Percentiles rank a stretch among this genome's conserved stretches.
These are phyloP conservation scores for Yponomeuta malinellus DNA, from an alignment of 2,888 invertebrate species.

Conservation along the genomic window DNA sequence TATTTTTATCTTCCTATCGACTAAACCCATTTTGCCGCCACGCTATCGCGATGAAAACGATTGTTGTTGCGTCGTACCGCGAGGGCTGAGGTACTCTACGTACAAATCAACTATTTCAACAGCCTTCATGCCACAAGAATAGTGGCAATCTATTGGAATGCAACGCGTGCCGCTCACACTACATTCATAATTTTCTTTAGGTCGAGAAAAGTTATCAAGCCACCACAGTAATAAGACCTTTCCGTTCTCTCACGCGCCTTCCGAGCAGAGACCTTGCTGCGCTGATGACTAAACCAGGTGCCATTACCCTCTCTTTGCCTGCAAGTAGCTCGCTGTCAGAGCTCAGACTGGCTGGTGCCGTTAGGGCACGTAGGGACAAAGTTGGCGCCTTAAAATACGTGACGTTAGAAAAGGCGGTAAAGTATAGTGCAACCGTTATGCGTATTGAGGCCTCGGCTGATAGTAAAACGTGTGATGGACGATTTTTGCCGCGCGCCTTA, in stretches of 20 bases:
- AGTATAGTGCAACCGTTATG: slow-evolving; percentile 66
- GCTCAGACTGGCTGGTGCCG: slow-evolving; percentile 35
- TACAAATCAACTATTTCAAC: slow-evolving; percentile 16
- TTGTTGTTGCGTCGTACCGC: neutral
- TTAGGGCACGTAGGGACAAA: slow-evolving; percentile 61
- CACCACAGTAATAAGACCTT: slow-evolving; percentile 38
- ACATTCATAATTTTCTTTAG: slow-evolving; percentile 68
- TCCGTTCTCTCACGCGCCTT: neutral
- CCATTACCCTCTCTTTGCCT: neutral
- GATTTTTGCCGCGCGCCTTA: slow-evolving; percentile 49
- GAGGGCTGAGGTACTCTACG: neutral
- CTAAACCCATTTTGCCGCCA: too few species aligned
- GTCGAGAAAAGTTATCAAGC: slow-evolving; percentile 43
- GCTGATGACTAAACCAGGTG: neutral
- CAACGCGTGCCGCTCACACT: slow-evolving; percentile 30
- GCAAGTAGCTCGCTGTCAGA: neutral
- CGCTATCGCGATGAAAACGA: too few species aligned
- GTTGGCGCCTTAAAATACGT: slow-evolving; percentile 63
- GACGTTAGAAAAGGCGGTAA: slow-evolving; percentile 60
- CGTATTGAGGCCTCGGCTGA: slow-evolving; percentile 59
- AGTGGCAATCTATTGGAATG: slow-evolving; percentile 49
- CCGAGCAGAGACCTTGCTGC: neutral
- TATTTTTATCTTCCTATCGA: too few species aligned
- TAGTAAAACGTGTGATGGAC: slow-evolving; percentile 47
- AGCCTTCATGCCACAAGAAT: slow-evolving; percentile 30